Base-by-base conservation (phyloP, 1,140 invertebrate genomes). In the Zaprionus camerounensis region DNA sequence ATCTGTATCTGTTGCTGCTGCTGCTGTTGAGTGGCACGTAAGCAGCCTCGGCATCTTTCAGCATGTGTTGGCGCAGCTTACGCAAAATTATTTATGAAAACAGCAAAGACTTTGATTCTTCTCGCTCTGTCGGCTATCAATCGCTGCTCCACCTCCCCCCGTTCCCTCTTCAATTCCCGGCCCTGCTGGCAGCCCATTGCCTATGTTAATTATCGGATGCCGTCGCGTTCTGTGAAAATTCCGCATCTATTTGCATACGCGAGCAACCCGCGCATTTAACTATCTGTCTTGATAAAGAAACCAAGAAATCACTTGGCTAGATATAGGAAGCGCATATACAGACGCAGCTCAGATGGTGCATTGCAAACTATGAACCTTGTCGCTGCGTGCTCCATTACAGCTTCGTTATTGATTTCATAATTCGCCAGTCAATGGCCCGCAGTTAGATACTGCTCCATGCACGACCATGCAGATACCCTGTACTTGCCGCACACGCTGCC, bases 1-100 rank as follows among this genome's bases (percentile, higher is more conserved):
- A 9, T 17, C 36, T 51, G 59, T 55, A 15, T 55, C 51, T 63
- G 38, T 53, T 49, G 53, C 24, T 51, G 41, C 36, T 56, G 36
- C 17, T 28, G 36, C 59, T 31, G 59, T 13, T 56, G 41, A 61
- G 41, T 55, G 69, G 84, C 84, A 87, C 84, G 84, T 84, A 88
- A 79, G 84, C 84, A 76, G 83, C 70, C 83, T 80, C 76, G 81
- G 73, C 69, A 80, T 83, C 83, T 86, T 77, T 75, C 46, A 77
- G 79, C 82, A 81, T 85, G 82, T 85, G 81, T 65, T 84, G 76
- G 76, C 64, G 72, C 70, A 67, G 81, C 85, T 90, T 88, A 88
- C 85, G 85, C 85, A 88, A 90, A 88, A 90, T 90, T 91, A 88
- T 88, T 88, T 84, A 88, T 88, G 76, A 88, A 88, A 81, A 90